A percentile compares a stretch with the other conserved stretches of the same genome.
These are phyloP conservation scores for Planiliza haematocheilus DNA, from an alignment of 2,113 vertebrate species.

Conservation along the genomic window DNA sequence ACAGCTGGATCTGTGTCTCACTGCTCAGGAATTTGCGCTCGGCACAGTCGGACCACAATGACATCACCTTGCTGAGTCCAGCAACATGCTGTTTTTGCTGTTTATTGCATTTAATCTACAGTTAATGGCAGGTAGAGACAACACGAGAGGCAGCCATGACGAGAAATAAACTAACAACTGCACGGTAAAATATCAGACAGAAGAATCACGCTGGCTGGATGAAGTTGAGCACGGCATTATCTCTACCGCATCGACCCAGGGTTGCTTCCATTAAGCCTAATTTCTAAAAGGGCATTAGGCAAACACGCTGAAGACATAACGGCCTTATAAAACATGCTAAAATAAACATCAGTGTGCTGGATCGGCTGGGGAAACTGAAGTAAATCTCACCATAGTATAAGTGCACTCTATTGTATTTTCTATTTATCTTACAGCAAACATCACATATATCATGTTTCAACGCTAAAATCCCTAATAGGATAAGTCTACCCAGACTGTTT, in stretches of 20 bases:
- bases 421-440: no score
- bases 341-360: background rate
- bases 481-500: no score
- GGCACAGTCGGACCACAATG: conserved; percentile 72
- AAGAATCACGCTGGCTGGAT: background rate
- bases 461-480: background rate
- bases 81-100: conserved; percentile 43
- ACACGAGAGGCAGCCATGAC: background rate
- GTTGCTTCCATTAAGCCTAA: conserved; percentile 52
- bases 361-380: background rate
- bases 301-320: background rate
- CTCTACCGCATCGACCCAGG: conserved; percentile 30
- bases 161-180: conserved; percentile 22
- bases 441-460: background rate
- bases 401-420: no score
- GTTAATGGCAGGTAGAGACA: conserved; percentile 12
- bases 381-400: no score
- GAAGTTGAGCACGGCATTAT: background rate
- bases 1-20: conserved; percentile 73
- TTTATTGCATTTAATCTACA: conserved; percentile 37
- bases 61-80: conserved; percentile 78
- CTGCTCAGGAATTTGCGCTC: conserved; percentile 77
- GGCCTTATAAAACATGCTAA: conserved; percentile 42
- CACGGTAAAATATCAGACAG: conserved; percentile 29
- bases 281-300: conserved; percentile 30